Conservation (phyloP, 1,140 invertebrate species). For the Drosophila guanche region DNA sequence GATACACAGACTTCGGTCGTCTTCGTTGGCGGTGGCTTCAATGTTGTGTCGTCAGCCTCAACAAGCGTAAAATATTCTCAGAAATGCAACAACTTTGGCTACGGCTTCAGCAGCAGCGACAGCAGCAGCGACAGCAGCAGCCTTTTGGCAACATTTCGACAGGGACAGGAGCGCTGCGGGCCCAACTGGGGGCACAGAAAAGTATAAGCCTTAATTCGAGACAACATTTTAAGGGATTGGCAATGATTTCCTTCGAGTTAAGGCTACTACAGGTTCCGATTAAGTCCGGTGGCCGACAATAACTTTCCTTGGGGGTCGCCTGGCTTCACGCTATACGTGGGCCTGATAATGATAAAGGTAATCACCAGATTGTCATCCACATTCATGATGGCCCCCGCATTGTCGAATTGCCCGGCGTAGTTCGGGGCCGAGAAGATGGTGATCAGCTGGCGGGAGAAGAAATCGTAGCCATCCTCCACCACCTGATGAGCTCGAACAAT, state of each 20-base stretch:
- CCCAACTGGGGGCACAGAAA: slow-evolving; percentile 32
- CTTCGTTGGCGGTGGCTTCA: slow-evolving; percentile 74
- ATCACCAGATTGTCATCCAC: slow-evolving; percentile 99
- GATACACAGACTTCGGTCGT: slow-evolving; percentile 17
- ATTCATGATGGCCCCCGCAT: slow-evolving; percentile 98
- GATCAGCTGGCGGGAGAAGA: slow-evolving; percentile 98
- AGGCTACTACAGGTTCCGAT: not conserved
- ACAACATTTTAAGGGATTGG: too few relatives aligned
- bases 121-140: slow-evolving; percentile 8
- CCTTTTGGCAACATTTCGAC: slow-evolving; percentile 68
- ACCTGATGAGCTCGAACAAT: slow-evolving; percentile 98
- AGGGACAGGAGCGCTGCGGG: slow-evolving; percentile 50
- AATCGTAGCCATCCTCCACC: slow-evolving; percentile 99
- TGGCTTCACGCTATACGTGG: slow-evolving; percentile 69
- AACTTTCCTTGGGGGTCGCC: too few relatives aligned
- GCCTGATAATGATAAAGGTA: slow-evolving; percentile 87
- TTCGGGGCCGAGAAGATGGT: slow-evolving; percentile 91
- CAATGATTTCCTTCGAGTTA: too few relatives aligned
- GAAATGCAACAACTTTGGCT: slow-evolving; percentile 78
- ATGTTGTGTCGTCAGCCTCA: slow-evolving; percentile 71
- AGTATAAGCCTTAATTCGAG: not conserved
- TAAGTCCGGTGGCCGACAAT: not conserved
- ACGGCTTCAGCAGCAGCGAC: slow-evolving; percentile 20
- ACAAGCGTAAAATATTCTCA: slow-evolving; percentile 80
- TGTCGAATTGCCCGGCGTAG: slow-evolving; percentile 96